A percentile compares a stretch with the other conserved stretches of the same genome.
These are phyloP conservation scores for Tethya wilhelma DNA, from an alignment of 37 sponge, comb jelly and placozoan species.

Conservation along the genomic window DNA sequence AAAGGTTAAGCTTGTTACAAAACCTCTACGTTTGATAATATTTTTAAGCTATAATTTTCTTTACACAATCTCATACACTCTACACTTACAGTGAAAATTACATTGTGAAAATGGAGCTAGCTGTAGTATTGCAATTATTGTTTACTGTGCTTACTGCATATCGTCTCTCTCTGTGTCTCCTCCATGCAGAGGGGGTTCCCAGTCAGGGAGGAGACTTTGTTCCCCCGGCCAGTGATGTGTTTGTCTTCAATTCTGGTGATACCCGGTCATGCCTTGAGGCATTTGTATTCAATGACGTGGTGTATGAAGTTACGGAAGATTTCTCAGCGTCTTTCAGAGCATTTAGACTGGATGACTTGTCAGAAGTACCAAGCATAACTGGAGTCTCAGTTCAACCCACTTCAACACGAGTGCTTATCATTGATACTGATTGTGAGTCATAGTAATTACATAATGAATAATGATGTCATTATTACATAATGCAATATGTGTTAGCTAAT, in stretches of 20 bases:
- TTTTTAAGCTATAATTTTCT: background rate
- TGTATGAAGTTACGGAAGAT: background rate
- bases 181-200: background rate
- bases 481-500: too few species aligned
- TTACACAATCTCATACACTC: too few species aligned
- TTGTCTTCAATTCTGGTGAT: background rate
- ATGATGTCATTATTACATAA: too few species aligned
- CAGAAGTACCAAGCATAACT: background rate
- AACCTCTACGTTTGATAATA: background rate
- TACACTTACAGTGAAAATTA: too few species aligned
- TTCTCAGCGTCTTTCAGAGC: background rate
- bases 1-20: background rate
- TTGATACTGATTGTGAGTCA: background rate
- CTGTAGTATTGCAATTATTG: too few species aligned
- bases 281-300: background rate
- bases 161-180: too few species aligned
- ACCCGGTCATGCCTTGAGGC: background rate
- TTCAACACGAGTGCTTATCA: background rate
- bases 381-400: background rate
- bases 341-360: background rate
- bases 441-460: too few species aligned
- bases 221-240: background rate
- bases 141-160: background rate
- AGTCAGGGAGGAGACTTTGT: background rate
- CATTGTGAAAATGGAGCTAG: too few species aligned